phyloP scores from a whole-genome alignment of 2,888 invertebrate genomes.

The Labia minor region DNA sequence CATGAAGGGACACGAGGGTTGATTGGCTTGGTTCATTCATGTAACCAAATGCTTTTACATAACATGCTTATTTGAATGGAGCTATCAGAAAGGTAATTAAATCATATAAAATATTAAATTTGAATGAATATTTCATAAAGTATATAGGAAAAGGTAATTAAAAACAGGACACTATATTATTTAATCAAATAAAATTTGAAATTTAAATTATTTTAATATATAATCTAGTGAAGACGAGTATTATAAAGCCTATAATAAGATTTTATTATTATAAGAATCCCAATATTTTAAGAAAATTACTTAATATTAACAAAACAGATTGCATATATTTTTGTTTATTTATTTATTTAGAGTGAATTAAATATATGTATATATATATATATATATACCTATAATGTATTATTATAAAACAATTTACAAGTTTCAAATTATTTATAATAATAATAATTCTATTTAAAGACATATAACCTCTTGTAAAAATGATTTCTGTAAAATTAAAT shows the following conservation, averaged over 20 bases:
- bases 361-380: too few species aligned
- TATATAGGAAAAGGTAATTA: neutral
- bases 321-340: too few species aligned
- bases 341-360: too few species aligned
- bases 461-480: too few species aligned
- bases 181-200: neutral
- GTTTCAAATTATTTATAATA: too few species aligned
- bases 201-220: neutral
- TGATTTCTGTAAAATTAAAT: too few species aligned
- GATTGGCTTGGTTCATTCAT: slow-evolving; percentile 13
- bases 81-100: slow-evolving; percentile 7
- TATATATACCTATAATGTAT: too few species aligned
- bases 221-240: too few species aligned
- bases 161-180: neutral
- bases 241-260: neutral
- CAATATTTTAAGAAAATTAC: too few species aligned
- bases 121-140: slow-evolving; percentile 9
- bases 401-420: too few species aligned
- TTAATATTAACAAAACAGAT: too few species aligned
- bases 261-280: slow-evolving; percentile 27
- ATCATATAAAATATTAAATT: slow-evolving; percentile 6
- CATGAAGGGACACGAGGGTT: slow-evolving; percentile 13
- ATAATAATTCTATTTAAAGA: too few species aligned
- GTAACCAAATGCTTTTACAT: slow-evolving; percentile 13
- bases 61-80: neutral